phyloP scores from a whole-genome alignment of 2,888 invertebrate genomes.

The Papilio demoleus region DNA sequence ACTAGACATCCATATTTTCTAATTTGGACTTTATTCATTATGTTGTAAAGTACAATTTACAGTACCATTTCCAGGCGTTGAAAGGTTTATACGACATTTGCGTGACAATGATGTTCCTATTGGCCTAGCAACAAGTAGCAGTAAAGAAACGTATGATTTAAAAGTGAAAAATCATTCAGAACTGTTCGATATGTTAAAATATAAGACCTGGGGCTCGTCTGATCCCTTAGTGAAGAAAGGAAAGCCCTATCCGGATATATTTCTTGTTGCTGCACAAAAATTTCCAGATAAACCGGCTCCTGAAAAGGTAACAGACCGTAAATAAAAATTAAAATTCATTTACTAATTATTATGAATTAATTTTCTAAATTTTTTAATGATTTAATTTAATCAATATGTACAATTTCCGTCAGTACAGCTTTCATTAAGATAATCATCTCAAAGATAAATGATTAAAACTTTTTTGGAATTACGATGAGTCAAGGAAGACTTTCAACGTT shows the following conservation, averaged over 20 bases:
- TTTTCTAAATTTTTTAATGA: too few relatives aligned
- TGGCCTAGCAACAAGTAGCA: slow-evolving; percentile 94
- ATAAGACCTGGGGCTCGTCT: slow-evolving; percentile 90
- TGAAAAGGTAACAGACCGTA: slow-evolving; percentile 68
- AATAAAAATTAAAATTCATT: too few relatives aligned
- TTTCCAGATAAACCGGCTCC: slow-evolving; percentile 87
- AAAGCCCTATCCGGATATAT: slow-evolving; percentile 95
- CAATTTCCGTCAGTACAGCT: too few relatives aligned
- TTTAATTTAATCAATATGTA: too few relatives aligned
- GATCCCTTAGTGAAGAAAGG: slow-evolving; percentile 93
- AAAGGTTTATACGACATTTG: slow-evolving; percentile 89
- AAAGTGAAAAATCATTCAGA: slow-evolving; percentile 87
- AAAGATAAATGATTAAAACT: too few relatives aligned
- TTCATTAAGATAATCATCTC: too few relatives aligned
- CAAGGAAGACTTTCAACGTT: too few relatives aligned
- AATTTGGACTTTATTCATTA: background rate
- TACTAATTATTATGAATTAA: too few relatives aligned
- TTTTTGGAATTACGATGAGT: too few relatives aligned
- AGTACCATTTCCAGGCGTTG: slow-evolving; percentile 85
- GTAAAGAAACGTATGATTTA: slow-evolving; percentile 87
- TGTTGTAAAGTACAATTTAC: background rate
- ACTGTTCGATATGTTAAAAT: slow-evolving; percentile 86
- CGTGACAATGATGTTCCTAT: slow-evolving; percentile 88
- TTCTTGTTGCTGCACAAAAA: slow-evolving; percentile 88
- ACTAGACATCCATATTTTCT: background rate